A percentile compares a stretch with the other conserved stretches of the same genome.
These are phyloP conservation scores for Pachyseris speciosa DNA, from an alignment of 64 coral and sea anemone genomes.

Conservation along the genomic window DNA sequence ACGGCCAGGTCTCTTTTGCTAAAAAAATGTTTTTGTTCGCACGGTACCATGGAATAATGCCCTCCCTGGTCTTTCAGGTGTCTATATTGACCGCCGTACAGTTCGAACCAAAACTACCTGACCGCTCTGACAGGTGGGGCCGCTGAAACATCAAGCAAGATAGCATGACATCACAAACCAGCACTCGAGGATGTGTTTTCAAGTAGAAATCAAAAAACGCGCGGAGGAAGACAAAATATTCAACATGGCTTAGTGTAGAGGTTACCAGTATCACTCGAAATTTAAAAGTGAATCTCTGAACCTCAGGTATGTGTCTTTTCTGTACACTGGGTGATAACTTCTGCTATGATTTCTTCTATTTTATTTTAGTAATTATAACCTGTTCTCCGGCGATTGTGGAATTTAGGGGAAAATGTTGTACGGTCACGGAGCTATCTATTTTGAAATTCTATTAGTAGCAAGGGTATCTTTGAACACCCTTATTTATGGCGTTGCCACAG, in stretches of 20 bases:
- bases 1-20: too few species aligned
- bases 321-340: neutral
- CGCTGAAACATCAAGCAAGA: neutral
- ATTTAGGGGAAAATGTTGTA: neutral
- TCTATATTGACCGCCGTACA: conserved; percentile 4
- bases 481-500: neutral
- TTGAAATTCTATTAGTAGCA: neutral
- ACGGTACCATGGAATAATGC: neutral
- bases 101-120: conserved; percentile 40
- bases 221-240: neutral
- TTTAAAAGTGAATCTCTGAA: neutral
- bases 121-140: conserved; percentile 12
- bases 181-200: conserved; percentile 5
- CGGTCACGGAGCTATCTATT: neutral
- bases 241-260: neutral
- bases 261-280: neutral
- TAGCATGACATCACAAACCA: conserved; percentile 41
- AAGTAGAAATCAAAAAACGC: neutral
- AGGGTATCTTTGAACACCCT: neutral
- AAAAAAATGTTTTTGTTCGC: too few species aligned
- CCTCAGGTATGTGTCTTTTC: neutral
- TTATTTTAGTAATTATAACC: neutral
- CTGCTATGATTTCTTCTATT: neutral
- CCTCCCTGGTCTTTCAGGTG: neutral
- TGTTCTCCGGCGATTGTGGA: neutral